Conservation (phyloP, 2,113 vertebrate genomes). For the Eurystomus gularis region DNA sequence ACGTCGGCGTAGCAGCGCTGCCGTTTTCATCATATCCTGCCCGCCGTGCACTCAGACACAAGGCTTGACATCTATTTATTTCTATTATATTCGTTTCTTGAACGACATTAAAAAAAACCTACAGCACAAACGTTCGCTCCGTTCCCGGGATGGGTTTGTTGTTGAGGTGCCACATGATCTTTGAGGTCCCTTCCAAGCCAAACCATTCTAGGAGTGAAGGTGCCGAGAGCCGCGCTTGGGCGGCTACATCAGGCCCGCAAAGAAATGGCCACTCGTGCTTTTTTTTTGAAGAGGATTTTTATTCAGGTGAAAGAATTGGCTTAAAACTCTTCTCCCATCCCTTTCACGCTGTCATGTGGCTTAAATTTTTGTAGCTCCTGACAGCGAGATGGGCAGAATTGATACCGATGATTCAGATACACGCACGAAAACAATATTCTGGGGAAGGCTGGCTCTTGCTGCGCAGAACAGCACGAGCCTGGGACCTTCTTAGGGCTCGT, state of each 20-base stretch:
- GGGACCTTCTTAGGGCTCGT: neutral
- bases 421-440: neutral
- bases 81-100: accelerated
- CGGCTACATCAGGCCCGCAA: accelerated
- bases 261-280: accelerated
- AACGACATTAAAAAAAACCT: accelerated
- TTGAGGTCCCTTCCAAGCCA: no score
- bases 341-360: neutral
- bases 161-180: neutral
- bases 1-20: accelerated
- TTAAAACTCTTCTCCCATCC: neutral
- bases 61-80: neutral
- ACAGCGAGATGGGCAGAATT: neutral
- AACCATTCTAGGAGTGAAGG: neutral
- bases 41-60: accelerated
- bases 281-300: neutral
- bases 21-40: accelerated
- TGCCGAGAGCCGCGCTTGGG: neutral
- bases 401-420: neutral
- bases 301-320: neutral
- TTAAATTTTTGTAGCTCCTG: neutral
- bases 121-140: accelerated
- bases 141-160: accelerated
- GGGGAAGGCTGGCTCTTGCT: neutral
- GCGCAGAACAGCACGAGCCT: neutral